Conservation (phyloP, 2,888 invertebrate genomes). For the Mycalesis mineus region DNA sequence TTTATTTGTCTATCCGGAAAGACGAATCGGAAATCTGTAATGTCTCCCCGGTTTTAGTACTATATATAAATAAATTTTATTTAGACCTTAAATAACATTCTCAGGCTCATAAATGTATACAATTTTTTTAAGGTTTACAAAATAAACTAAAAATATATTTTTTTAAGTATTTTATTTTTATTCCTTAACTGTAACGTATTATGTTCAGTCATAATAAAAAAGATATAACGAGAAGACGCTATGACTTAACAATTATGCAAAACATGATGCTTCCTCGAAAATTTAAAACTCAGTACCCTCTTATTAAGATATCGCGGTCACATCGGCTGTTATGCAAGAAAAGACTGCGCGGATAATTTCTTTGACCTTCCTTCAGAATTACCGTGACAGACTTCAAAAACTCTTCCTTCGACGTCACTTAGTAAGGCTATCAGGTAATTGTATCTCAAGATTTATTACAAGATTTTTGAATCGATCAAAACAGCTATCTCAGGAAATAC, state of each 20-base stretch:
- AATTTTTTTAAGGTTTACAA: no score
- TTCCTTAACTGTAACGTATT: no score
- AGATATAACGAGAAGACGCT: slow-evolving; percentile 31
- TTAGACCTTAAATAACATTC: no score
- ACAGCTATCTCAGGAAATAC: neutral
- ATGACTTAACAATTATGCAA: slow-evolving; percentile 68
- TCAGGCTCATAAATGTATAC: no score
- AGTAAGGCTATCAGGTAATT: slow-evolving; percentile 53
- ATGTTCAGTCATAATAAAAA: slow-evolving; percentile 1
- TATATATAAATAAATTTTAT: no score
- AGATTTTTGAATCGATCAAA: slow-evolving; percentile 10
- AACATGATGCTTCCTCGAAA: slow-evolving; percentile 47
- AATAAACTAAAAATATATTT: no score
- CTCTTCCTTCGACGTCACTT: slow-evolving; percentile 53
- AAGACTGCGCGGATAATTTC: slow-evolving; percentile 48
- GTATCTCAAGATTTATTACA: slow-evolving; percentile 23
- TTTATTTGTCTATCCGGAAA: no score
- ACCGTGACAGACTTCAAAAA: slow-evolving; percentile 67
- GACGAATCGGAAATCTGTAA: no score
- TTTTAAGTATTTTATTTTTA: no score
- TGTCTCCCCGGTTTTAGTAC: no score
- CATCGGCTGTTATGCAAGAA: slow-evolving; percentile 62
- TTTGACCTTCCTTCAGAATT: slow-evolving; percentile 44
- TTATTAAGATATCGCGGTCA: slow-evolving; percentile 75
- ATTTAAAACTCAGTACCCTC: slow-evolving; percentile 66